Base-by-base conservation (phyloP, 2,888 invertebrate genomes). In the Epirrhoe alternata region DNA sequence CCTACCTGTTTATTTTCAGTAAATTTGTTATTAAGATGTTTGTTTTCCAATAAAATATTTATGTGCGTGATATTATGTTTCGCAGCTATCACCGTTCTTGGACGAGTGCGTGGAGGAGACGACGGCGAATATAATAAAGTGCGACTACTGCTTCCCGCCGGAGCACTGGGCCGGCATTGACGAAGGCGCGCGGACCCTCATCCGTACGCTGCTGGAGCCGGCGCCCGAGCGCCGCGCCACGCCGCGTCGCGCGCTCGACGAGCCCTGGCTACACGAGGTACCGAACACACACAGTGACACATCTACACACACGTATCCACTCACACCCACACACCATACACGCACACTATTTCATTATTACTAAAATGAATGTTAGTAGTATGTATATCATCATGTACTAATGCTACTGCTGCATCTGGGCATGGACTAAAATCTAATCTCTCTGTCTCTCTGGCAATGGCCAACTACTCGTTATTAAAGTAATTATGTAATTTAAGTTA, bases 91-190 rank as follows among this genome's bases (percentile, higher is more conserved):
- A 5, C 97, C 97, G 3, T 97, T 97, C 88, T 88, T 97, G 69
- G 97, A 97, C 82, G 97, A 97, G 82, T 96, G 96, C 12, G 94
- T 96, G 70, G 97, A 97, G 81, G 97, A 97, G 88, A 97, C 97
- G 24, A 97, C 96, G 47, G 95, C 97, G 4, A 97, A 97, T 84
- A 97, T 97, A 71, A 94, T 97, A 17, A 96, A 96, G 82, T 96
- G 96, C 82, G 97, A 97, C 90, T 97, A 95, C 85, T 97, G 97
- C 81, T 97, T 97, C 87, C 97, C 97, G 14, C 95, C 96, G 62
- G 97, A 97, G 82, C 96, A 96, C 86, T 97, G 97, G 89, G 87
- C 92, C 45, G 93, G 92, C 49, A 94, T 97, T 61, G 96, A 95
- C 31, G 94, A 93, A 69, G 95, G 95, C 62, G 97, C 96, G 50